Evolutionary conservation across 2,113 vertebrate species (phyloP), one percentile per base, ranked within the genome.

Genomic region (Bujurquina vittata): DNA sequence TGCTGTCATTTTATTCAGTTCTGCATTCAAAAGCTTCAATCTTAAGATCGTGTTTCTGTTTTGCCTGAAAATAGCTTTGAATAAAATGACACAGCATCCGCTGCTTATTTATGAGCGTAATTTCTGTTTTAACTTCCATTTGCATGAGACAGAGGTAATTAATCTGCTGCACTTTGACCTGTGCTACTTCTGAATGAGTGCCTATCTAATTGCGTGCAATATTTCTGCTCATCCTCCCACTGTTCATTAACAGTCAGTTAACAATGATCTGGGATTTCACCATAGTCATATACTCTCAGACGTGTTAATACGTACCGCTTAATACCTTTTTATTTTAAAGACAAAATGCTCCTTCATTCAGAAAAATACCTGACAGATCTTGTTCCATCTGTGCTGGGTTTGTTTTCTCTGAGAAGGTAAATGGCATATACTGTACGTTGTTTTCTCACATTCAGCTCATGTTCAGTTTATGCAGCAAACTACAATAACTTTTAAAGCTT

Each of bases 131-230:
- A 82, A 79, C 79, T 81, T 69, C 33, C 23, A 85, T 84, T 80
- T 81, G 57, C 77, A 74, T 10, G 5, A 55, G 86, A 88, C 86
- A 74, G 83, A 91, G 37, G 72, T 77, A 85, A 89, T 91, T 84
- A 89, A 89, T 89, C 58, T 55, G 14, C 79, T 94, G 94, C 95
- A 94, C 94, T 79, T 83, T 92, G 79, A 86, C 96, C 95, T 93
- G 88, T 77, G 84, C 89, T 80, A 86, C 91, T 95, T 94, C 95
- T 94, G 94, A 96, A 91, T 95, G 89, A 96, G 63, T 74, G 91
- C 91, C 61, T 63, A 54, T 88, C 93, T 96, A 96, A 97, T 96
- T 95, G 90, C 89, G 85, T 69, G 91, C 92, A 94, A 95, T 95
- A 94, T 95, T 89, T 89, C 87, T 77, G 83, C 82, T 90, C 91